Evolutionary conservation across 2,797 vertebrate genomes (phyloP), one percentile per base, ranked within the genome.

Genomic region (Hydrophis major): DNA sequence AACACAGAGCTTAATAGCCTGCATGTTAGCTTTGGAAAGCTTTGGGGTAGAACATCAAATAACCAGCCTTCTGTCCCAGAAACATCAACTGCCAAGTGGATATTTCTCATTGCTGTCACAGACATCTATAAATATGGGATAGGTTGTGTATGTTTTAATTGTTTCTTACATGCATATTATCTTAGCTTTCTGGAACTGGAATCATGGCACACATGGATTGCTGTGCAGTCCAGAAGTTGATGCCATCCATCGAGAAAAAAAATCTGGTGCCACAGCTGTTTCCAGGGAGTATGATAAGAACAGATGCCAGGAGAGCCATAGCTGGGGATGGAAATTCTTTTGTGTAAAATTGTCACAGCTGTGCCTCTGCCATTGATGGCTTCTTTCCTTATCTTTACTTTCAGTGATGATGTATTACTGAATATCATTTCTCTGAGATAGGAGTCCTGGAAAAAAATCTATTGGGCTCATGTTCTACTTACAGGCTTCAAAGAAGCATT

Each of bases 1-100:
- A 0, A 87, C 0, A 87, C 0, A 89, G 87, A 59, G 32, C 20
- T 7, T 90, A 92, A 92, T 69, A 4, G 78, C 53, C 89, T 0
- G n/a, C 89, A 61, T 55, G 93, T 93, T 95, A 28, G 93, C 50
- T 95, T 93, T 94, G 94, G 93, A 86, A 66, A 92, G 94, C 42
- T 92, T 89, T 94, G 27, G 2, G 86, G 22, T 90, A 88, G 92
- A 87, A 61, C 86, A 57, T 78, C 95, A 92, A 94, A 22, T 27
- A 53, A n/a, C 10, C 47, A 88, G 69, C 87, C 89, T 95, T 66
- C 94, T 92, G 92, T 83, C 61, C 89, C 61, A 89, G 91, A 28
- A 89, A 18, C 0, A 8, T 89, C 56, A 1, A 83, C 28, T 95
- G 92, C 92, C 94, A 94, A 88, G 22, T 59, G 74, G 61, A 55